Percentiles rank a stretch among this genome's conserved stretches.
Conservation (phyloP, 2,797 vertebrate species). For the Poeciliopsis presidionis region DNA sequence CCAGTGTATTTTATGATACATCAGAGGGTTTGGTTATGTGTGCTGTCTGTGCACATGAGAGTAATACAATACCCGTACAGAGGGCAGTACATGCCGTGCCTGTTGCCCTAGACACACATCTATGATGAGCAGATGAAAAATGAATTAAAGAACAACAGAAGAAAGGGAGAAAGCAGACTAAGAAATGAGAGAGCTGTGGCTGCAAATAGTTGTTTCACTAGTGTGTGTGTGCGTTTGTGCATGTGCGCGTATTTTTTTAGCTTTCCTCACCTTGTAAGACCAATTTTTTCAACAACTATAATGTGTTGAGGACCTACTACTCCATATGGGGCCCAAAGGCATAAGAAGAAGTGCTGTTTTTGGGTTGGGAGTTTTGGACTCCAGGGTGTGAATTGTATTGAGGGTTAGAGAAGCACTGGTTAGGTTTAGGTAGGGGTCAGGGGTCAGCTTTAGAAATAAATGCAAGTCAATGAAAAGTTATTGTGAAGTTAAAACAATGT, state of each 20-base stretch:
- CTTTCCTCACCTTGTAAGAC: neutral
- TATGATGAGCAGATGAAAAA: conserved; percentile 82
- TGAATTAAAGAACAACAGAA: conserved; percentile 84
- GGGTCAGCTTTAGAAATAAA: no score
- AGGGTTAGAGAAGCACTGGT: no score
- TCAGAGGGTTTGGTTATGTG: conserved; percentile 48
- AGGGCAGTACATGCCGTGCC: conserved; percentile 71
- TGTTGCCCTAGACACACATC: conserved; percentile 73
- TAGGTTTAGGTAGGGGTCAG: no score
- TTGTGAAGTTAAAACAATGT: no score
- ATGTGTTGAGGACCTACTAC: neutral
- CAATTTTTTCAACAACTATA: neutral
- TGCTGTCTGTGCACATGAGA: conserved; percentile 48
- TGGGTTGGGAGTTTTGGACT: neutral
- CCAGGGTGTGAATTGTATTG: neutral
- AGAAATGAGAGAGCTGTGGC: conserved; percentile 70
- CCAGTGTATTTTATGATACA: conserved; percentile 49
- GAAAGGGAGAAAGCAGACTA: conserved; percentile 73
- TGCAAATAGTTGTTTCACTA: conserved; percentile 62
- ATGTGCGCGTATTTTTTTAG: neutral
- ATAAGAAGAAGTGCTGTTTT: neutral
- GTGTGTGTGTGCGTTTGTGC: conserved; percentile 30
- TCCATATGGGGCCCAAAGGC: neutral
- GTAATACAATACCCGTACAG: conserved; percentile 77
- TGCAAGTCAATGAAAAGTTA: no score